Evolutionary conservation across 2,888 invertebrate genomes (phyloP), one percentile per base, ranked within the genome.

Genomic region (Drosophila atroscutellata): DNA sequence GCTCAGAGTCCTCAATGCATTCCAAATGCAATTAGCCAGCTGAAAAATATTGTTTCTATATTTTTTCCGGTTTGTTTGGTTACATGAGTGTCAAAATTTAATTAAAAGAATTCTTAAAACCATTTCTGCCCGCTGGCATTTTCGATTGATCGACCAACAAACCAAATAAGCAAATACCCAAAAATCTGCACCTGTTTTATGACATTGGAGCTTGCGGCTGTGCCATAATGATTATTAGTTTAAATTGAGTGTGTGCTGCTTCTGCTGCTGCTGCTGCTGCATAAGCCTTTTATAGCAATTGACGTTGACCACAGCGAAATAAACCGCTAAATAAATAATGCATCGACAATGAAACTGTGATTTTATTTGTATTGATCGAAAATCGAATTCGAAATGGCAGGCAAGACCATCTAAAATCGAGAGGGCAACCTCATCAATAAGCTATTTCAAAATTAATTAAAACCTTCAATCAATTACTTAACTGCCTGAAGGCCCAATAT

Each of bases 321-420:
- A 82, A 89, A 86, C 84, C 86, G 75, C 89, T 79, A 86, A 89
- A 84, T 83, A 89, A 86, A 89, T 89, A 77, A 89, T 86, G 63
- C 66, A 81, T 56, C 20, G 69, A 69, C 59, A 60, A 71, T 77
- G 63, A 70, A 72, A 78, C 69, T 85, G 72, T 67, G 72, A 77
- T 81, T 83, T 81, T 77, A 76, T 79, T 81, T 49, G 50, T 54
- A 59, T 70, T 71, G 55, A 50, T 34, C 57, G 26, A 37, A 57
- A 73, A 50, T 63, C 32, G 3, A 32, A 11, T 32, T 0, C 3
- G 36, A 37, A 71, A 51, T 45, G 55, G 30, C 24, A 28, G 37
- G 24, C 61, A 32, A 37, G 50, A 3, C 36, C 24, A 24, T 37
- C 26, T 4, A 37, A n/a, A 28, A 26, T 28, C 13, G 13, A 28